Evolutionary conservation across 1,140 invertebrate genomes (phyloP).

Genomic region (Portunus trituberculatus): DNA sequence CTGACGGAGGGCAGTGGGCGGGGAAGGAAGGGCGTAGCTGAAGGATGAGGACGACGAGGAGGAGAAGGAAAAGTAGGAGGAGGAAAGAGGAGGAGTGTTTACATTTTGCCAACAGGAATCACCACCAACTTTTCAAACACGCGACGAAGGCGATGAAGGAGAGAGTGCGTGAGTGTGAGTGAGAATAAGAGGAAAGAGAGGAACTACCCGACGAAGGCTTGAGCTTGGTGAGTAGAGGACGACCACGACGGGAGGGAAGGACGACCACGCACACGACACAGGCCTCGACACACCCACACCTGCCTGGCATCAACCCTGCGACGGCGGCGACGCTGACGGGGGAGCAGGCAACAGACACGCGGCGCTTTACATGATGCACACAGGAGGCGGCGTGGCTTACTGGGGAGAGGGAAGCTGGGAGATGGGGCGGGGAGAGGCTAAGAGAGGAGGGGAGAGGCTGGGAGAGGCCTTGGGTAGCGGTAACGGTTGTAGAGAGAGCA

Average conservation of each 20-base stretch:
- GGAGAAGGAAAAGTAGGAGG: neutral
- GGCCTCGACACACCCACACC: too few species aligned
- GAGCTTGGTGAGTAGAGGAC: too few species aligned
- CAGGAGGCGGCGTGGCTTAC: neutral
- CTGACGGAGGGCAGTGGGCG: neutral
- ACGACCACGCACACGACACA: too few species aligned
- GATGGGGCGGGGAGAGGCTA: neutral
- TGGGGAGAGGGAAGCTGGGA: neutral
- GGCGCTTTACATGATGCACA: neutral
- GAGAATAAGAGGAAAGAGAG: too few species aligned
- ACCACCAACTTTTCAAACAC: neutral
- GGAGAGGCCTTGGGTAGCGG: neutral
- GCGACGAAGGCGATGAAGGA: neutral
- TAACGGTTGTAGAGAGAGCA: too few species aligned
- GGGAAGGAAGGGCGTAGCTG: neutral
- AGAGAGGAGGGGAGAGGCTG: neutral
- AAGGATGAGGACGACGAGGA: neutral
- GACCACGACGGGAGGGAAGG: too few species aligned
- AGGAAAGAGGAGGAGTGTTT: neutral
- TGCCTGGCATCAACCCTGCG: too few species aligned
- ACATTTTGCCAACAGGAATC: neutral
- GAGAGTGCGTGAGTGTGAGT: too few species aligned
- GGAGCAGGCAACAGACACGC: neutral
- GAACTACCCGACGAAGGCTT: too few species aligned
- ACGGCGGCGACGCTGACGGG: too few species aligned